Evolutionary conservation across 2,888 invertebrate genomes (phyloP).

Genomic region (Bombyx huttoni): DNA sequence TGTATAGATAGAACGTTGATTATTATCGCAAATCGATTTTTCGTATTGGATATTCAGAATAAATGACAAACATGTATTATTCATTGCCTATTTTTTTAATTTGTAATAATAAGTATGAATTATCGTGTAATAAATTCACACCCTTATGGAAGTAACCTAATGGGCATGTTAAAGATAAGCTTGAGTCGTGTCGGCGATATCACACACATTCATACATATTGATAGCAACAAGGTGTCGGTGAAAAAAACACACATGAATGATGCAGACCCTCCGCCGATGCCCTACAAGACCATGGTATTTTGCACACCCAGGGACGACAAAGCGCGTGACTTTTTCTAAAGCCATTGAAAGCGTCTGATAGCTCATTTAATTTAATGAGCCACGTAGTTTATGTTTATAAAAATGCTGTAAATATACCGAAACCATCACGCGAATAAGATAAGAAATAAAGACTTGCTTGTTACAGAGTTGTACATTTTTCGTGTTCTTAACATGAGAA

Average conservation of each 20-base stretch:
- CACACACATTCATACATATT: constrained; percentile 59
- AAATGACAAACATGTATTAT: too few relatives aligned
- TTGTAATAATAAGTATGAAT: not conserved
- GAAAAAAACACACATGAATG: constrained; percentile 62
- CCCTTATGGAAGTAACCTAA: not conserved
- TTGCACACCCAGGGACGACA: constrained; percentile 50
- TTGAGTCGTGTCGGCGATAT: constrained; percentile 33
- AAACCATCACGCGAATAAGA: not conserved
- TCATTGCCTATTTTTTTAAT: too few relatives aligned
- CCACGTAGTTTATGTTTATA: constrained; percentile 21
- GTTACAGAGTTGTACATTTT: too few relatives aligned
- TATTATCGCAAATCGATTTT: too few relatives aligned
- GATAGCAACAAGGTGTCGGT: constrained; percentile 59
- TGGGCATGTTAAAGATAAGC: not conserved
- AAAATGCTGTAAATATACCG: not conserved
- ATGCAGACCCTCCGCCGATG: constrained; percentile 57
- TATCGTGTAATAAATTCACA: not conserved
- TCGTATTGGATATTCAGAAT: too few relatives aligned
- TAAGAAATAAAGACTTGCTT: too few relatives aligned
- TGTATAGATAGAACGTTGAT: too few relatives aligned
- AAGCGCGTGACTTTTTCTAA: constrained; percentile 49
- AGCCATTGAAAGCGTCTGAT: constrained; percentile 49
- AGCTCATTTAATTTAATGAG: constrained; percentile 65
- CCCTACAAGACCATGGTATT: constrained; percentile 62
- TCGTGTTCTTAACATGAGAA: too few relatives aligned